Percentiles rank a stretch among this genome's conserved stretches.
These are phyloP conservation scores for Pseudococcus jackbeardsleyi DNA, from an alignment of 2,888 invertebrate genomes.

Conservation along the genomic window DNA sequence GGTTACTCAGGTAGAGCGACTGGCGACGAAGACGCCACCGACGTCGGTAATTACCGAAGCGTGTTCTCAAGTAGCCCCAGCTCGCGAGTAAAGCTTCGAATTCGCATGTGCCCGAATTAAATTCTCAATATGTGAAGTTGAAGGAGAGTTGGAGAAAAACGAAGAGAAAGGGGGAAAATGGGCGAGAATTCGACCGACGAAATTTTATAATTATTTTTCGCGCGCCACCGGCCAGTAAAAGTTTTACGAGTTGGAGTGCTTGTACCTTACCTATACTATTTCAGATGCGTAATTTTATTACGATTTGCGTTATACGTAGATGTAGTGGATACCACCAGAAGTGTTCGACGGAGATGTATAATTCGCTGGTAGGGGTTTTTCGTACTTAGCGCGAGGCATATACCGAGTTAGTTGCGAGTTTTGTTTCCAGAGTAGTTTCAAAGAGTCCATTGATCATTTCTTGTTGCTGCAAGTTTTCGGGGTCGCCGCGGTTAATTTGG, in stretches of 20 bases:
- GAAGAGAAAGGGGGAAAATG: not conserved
- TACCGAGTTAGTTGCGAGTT: constrained; percentile 21
- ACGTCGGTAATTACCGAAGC: not conserved
- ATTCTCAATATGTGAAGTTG: not conserved
- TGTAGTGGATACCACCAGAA: not conserved
- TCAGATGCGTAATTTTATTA: constrained; percentile 19
- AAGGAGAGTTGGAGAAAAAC: not conserved
- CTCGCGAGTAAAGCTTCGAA: not conserved
- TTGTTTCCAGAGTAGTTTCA: constrained; percentile 11
- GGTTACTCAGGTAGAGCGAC: not conserved
- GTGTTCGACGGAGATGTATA: constrained; percentile 6
- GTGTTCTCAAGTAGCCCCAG: not conserved
- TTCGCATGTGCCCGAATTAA: not conserved
- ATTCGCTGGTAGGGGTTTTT: not conserved
- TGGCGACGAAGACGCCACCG: not conserved
- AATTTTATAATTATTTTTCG: constrained; percentile 28
- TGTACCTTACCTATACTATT: not conserved
- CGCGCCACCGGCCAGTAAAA: constrained; percentile 28
- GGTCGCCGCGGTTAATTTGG: constrained; percentile 16
- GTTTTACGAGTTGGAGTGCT: constrained; percentile 32
- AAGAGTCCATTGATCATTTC: constrained; percentile 32
- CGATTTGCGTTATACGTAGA: constrained; percentile 3
- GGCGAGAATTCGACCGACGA: not conserved
- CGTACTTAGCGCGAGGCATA: not conserved
- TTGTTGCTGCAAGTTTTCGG: constrained; percentile 9